Conservation (phyloP, 2,888 invertebrate species). For the Cenopis cana region DNA sequence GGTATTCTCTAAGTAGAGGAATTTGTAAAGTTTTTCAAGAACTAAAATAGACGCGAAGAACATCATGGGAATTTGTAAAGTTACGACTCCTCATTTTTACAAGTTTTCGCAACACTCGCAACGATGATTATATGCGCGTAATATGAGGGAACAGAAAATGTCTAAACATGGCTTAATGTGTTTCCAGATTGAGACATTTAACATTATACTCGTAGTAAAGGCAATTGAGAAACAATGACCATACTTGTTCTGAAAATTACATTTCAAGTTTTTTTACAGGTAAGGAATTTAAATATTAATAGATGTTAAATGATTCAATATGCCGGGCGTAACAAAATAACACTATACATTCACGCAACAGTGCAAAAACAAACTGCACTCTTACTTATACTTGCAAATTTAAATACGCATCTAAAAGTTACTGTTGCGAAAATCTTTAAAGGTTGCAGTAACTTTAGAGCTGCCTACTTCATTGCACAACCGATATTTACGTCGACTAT, state of each 20-base stretch:
- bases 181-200: slow-evolving; percentile 32
- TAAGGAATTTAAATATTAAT: neutral
- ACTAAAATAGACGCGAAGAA: neutral
- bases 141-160: slow-evolving; percentile 55
- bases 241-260: neutral
- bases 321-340: neutral
- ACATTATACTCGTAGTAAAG: slow-evolving; percentile 45
- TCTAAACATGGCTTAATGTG: slow-evolving; percentile 48
- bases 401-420: slow-evolving; percentile 26
- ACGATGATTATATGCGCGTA: no score
- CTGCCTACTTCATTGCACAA: slow-evolving; percentile 45
- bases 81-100: neutral
- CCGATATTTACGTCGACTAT: slow-evolving; percentile 44
- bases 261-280: neutral
- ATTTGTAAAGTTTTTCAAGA: slow-evolving; percentile 1
- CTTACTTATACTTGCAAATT: slow-evolving; percentile 33
- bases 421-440: slow-evolving; percentile 38
- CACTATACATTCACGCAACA: neutral
- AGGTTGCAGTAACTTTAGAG: slow-evolving; percentile 39
- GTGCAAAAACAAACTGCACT: slow-evolving; percentile 26
- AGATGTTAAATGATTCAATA: no score
- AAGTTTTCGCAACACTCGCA: no score
- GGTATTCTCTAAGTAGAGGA: no score
- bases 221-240: slow-evolving; percentile 22
- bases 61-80: neutral